Conservation (phyloP, 1,140 invertebrate genomes). For the Coenobita brevimanus region DNA sequence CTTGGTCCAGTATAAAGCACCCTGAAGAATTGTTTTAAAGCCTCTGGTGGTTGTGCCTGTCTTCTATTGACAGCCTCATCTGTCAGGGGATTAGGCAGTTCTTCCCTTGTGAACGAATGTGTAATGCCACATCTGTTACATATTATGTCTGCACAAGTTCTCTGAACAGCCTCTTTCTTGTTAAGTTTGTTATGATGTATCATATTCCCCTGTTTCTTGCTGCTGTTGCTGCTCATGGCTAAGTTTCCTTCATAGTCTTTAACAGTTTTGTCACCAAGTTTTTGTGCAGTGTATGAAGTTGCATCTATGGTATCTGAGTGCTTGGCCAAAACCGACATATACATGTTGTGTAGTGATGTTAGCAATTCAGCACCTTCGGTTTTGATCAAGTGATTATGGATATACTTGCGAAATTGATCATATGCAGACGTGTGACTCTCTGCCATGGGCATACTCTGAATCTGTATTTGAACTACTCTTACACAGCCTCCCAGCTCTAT, state of each 20-base stretch:
- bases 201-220: too few relatives aligned
- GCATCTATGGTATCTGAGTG: too few relatives aligned
- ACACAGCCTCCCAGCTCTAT: not conserved
- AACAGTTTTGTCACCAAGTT: not conserved
- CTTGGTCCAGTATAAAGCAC: constrained; percentile 14
- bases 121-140: not conserved
- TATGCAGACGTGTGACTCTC: not conserved
- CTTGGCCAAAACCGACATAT: not conserved
- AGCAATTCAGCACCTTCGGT: not conserved
- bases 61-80: not conserved
- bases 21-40: not conserved
- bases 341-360: not conserved
- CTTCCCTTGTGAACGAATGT: not conserved
- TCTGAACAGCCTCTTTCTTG: too few relatives aligned
- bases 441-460: not conserved
- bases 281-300: not conserved
- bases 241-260: not conserved
- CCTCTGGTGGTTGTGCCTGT: not conserved
- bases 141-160: too few relatives aligned
- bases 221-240: too few relatives aligned
- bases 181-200: too few relatives aligned
- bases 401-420: not conserved
- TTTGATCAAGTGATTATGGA: not conserved
- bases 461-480: not conserved
- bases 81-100: not conserved